Evolutionary conservation across 2,113 vertebrate genomes (phyloP).

Genomic region (Oryctolagus cuniculus): mOryCun1.1 NC_091434.1:129178501-129179000

Average conservation of each 20-base stretch:
- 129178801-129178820: background rate
- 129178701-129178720: background rate
- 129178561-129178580: background rate
- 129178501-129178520: background rate
- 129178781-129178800: constrained; percentile 25
- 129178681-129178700: background rate
- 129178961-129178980: constrained; percentile 21
- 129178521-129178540: background rate
- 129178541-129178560: background rate
- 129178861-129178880: background rate
- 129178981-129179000: background rate
- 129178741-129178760: background rate
- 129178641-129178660: background rate
- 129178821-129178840: constrained; percentile 12
- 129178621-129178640: background rate
- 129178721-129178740: background rate
- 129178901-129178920: background rate
- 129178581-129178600: background rate
- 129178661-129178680: background rate
- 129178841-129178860: background rate
- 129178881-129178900: constrained; percentile 5
- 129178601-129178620: background rate
- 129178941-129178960: background rate
- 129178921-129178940: background rate
- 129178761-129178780: background rate